These are phyloP conservation scores for Berghia stephanieae DNA, from an alignment of 1,140 invertebrate genomes.

Conservation along the genomic window DNA sequence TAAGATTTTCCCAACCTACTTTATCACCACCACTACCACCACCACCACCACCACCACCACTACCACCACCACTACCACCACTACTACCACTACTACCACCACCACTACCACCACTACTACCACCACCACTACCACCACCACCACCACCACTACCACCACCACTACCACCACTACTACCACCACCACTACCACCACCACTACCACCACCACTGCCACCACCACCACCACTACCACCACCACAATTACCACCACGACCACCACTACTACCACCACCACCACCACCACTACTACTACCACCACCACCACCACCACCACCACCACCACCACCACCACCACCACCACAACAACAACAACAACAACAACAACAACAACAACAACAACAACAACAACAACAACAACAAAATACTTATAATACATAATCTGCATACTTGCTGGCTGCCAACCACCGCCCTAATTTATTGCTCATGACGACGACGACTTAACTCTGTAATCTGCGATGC, in stretches of 20 bases:
- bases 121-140: background rate
- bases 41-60: background rate
- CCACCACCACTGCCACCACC: too few species aligned
- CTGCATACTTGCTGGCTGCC: background rate
- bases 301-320: background rate
- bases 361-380: background rate
- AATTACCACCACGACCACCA: too few species aligned
- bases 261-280: too few species aligned
- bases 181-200: too few species aligned
- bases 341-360: too few species aligned
- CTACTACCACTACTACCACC: background rate
- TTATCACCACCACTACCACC: background rate
- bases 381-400: too few species aligned
- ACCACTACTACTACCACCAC: background rate
- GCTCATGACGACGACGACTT: background rate
- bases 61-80: background rate
- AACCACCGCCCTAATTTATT: background rate
- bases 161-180: background rate
- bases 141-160: conserved; percentile 22
- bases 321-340: too few species aligned
- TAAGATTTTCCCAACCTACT: too few species aligned
- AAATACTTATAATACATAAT: background rate
- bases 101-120: conserved; percentile 14
- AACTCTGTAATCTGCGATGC: background rate
- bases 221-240: too few species aligned